Conservation (phyloP, 2,797 vertebrate genomes). For the Anguilla obscura region DNA sequence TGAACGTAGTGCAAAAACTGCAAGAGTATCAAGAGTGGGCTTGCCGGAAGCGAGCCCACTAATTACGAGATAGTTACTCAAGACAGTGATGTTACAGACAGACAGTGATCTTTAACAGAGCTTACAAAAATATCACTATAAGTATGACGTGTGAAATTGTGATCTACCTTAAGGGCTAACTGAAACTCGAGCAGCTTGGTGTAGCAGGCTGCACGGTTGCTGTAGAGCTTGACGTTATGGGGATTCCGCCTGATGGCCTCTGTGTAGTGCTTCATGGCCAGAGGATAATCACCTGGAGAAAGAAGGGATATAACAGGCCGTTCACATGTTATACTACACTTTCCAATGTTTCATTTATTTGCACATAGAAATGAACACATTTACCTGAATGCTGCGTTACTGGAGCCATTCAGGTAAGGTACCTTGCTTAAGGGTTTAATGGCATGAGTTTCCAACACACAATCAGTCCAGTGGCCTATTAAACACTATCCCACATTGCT, state of each 20-base stretch:
- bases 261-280: constrained; percentile 90
- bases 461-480: too few relatives aligned
- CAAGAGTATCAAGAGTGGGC: too few relatives aligned
- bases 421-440: neutral
- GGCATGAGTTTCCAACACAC: neutral
- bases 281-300: constrained; percentile 83
- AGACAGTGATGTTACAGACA: neutral
- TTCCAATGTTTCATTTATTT: neutral
- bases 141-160: neutral
- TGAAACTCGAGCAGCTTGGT: constrained; percentile 93
- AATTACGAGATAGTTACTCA: neutral
- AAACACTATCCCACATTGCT: neutral
- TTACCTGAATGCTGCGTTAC: neutral
- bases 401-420: neutral
- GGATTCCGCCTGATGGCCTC: constrained; percentile 94
- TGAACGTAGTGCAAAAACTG: too few relatives aligned
- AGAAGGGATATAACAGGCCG: neutral
- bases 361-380: too few relatives aligned
- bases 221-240: constrained; percentile 89
- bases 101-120: neutral
- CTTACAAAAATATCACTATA: neutral
- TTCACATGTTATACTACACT: neutral
- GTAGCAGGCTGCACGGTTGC: constrained; percentile 93
- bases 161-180: constrained; percentile 73
- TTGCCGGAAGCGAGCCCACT: too few relatives aligned